Conservation (phyloP, 1,140 invertebrate genomes). For the Drosophila pseudoananassae region DNA sequence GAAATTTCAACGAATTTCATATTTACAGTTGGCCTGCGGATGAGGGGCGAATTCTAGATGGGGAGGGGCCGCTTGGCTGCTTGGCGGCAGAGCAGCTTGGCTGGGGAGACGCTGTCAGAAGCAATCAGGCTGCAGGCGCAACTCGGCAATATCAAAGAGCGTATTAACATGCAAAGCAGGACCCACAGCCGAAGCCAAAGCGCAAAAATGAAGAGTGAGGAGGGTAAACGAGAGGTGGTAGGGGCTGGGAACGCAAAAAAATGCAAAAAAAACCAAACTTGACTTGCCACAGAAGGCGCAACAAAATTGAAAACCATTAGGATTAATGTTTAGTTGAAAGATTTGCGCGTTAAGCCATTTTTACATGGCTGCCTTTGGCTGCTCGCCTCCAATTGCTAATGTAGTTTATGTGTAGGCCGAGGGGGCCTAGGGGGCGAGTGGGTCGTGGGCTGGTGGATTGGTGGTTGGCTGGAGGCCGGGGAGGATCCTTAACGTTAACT, state of each 20-base stretch:
- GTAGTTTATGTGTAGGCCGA: constrained; percentile 76
- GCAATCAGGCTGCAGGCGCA: constrained; percentile 79
- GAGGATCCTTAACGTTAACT: constrained; percentile 72
- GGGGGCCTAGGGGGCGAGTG: too few relatives aligned
- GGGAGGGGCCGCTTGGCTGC: background rate
- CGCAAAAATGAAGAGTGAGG: constrained; percentile 27
- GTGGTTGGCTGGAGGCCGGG: constrained; percentile 4
- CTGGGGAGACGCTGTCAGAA: constrained; percentile 58
- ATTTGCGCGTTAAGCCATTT: constrained; percentile 82
- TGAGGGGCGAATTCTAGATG: background rate
- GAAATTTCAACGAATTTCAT: constrained; percentile 56
- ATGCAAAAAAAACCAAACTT: constrained; percentile 42
- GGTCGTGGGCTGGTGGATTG: background rate
- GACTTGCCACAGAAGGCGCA: constrained; percentile 73
- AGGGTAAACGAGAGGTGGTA: background rate
- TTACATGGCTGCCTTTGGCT: constrained; percentile 70
- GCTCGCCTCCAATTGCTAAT: constrained; percentile 70
- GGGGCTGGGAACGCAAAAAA: constrained; percentile 11
- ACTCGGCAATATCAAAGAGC: constrained; percentile 77
- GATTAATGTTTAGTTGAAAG: constrained; percentile 82
- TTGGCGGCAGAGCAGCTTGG: background rate
- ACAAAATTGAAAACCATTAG: constrained; percentile 81
- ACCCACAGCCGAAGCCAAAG: constrained; percentile 49
- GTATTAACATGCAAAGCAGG: constrained; percentile 81
- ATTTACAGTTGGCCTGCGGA: constrained; percentile 42